phyloP scores from a whole-genome alignment of 2,888 invertebrate species.

The Neocrepidodera transversa region DNA sequence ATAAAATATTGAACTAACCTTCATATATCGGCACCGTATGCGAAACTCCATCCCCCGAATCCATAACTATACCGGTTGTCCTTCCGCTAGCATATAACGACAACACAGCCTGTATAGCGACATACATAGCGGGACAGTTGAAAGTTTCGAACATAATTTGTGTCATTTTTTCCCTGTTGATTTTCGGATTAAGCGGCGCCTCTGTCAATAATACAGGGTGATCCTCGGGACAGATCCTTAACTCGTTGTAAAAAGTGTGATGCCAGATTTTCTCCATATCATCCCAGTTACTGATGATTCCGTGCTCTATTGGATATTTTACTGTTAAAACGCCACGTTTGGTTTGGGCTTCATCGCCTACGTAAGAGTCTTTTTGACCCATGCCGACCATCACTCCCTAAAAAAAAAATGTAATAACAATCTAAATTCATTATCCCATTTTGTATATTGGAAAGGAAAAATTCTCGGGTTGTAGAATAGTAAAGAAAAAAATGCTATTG shows the following conservation, averaged over 20 bases:
- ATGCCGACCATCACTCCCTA: conserved; percentile 60
- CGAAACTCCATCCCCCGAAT: conserved; percentile 76
- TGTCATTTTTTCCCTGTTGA: conserved; percentile 84
- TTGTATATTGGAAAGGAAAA: no score
- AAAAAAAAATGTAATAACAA: conserved; percentile 26
- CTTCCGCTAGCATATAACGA: conserved; percentile 77
- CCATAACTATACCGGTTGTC: conserved; percentile 77
- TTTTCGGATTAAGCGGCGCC: conserved; percentile 81
- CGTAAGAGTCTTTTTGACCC: conserved; percentile 63
- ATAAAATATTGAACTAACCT: conserved; percentile 62
- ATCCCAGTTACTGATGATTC: conserved; percentile 82
- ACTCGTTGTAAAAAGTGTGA: conserved; percentile 82
- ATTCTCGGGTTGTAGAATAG: no score
- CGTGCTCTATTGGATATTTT: conserved; percentile 80
- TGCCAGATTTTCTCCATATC: conserved; percentile 92
- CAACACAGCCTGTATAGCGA: conserved; percentile 77
- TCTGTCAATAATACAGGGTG: conserved; percentile 80
- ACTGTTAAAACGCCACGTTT: conserved; percentile 65
- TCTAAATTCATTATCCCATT: no score
- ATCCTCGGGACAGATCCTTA: conserved; percentile 80
- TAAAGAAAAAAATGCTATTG: no score
- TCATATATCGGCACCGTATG: conserved; percentile 80
- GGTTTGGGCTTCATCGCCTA: conserved; percentile 68
- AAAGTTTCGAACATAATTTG: conserved; percentile 70
- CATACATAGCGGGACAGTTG: conserved; percentile 70